Conservation (phyloP, 2,113 vertebrate genomes). For the Nematolebias whitei region DNA sequence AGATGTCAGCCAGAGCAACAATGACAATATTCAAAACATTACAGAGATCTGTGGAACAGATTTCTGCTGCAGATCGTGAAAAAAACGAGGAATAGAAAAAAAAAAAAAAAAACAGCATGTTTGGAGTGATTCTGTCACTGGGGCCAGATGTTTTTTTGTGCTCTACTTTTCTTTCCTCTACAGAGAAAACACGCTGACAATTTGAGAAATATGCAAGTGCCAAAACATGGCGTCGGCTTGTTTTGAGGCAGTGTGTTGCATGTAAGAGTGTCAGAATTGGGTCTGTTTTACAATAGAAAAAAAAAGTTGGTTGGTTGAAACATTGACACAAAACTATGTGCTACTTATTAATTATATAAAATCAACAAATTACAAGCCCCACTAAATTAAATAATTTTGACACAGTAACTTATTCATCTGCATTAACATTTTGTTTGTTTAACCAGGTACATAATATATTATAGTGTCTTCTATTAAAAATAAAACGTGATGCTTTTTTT, state of each 20-base stretch:
- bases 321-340: constrained; percentile 22
- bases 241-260: constrained; percentile 49
- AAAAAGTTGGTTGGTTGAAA: constrained; percentile 40
- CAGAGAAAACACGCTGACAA: constrained; percentile 61
- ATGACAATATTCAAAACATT: constrained; percentile 69
- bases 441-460: too few species aligned
- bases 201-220: constrained; percentile 57
- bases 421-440: too few species aligned
- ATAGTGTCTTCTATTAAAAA: too few species aligned
- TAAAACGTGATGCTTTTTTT: too few species aligned
- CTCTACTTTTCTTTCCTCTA: constrained; percentile 67
- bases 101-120: constrained; percentile 4
- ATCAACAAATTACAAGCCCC: constrained; percentile 12
- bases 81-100: not conserved
- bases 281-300: constrained; percentile 62
- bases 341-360: constrained; percentile 23
- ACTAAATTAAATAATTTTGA: too few species aligned
- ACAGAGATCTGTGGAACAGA: constrained; percentile 48
- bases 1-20: constrained; percentile 59
- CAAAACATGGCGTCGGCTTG: constrained; percentile 55
- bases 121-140: constrained; percentile 53
- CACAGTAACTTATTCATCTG: too few species aligned
- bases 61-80: constrained; percentile 23
- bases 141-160: constrained; percentile 66
- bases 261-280: constrained; percentile 68